Evolutionary conservation across 2,888 invertebrate species (phyloP), one percentile per base, ranked within the genome.

Genomic region (Cremastinae sp.): DNA sequence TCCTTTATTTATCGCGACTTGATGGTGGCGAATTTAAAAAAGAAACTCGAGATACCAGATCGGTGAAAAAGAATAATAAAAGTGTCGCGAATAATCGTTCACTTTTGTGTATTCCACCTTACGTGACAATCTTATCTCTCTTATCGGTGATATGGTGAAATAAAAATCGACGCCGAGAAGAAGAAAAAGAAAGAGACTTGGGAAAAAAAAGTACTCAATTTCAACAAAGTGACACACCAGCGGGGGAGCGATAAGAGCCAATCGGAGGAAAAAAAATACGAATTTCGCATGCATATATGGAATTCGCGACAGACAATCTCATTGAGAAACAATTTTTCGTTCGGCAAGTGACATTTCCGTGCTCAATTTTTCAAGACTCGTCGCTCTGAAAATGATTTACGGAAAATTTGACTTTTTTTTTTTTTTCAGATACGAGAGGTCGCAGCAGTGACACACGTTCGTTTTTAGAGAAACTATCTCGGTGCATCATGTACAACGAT

Each of bases 401-500:
- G 22, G n/a, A 41, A 4, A 59, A 12, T 20, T 41, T 22, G 41
- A 59, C 2, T 22, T 9, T 59, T 43, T 59, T 43, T 9, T 10
- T 9, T 18, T 12, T 12, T 14, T 43, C 9, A 43, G 43, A 12
- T 9, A 5, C 22, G 18, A 0, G 16, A 18, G 3, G 9, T 0
- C 10, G 5, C 18, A n/a, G n/a, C 20, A 5, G 9, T n/a, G 49
- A 7, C 5, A 8, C 18, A 18, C 20, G n/a, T 12, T 9, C 14
- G 20, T 2, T 5, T 2, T 2, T 4, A 18, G 22, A n/a, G 9
- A n/a, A 10, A 38, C 8, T n/a, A 18, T 18, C 41, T 3, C 12
- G 16, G 14, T 9, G n/a, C 69, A 74, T 59, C 53, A 76, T 77
- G 76, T 73, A 45, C 73, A 84, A 84, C 77, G 83, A 83, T 62